phyloP scores from a whole-genome alignment of 2,113 vertebrate genomes.

The Rafetus swinhoei region DNA sequence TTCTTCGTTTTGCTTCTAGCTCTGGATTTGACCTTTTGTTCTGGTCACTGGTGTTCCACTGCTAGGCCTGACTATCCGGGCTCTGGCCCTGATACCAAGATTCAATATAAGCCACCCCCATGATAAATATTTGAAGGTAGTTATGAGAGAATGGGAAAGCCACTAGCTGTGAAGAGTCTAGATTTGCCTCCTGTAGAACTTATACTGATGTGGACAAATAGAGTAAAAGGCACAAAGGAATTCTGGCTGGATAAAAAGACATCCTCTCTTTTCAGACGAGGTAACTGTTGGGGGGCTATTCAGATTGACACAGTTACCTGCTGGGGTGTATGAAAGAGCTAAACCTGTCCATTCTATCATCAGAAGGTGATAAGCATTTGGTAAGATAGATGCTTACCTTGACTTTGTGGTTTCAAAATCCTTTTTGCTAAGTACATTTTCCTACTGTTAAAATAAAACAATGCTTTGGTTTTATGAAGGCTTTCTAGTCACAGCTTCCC shows the following conservation, averaged over 20 bases:
- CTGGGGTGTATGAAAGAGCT: slow-evolving; percentile 19
- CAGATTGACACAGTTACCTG: not conserved
- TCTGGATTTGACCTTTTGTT: not conserved
- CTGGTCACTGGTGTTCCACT: not conserved
- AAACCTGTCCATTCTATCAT: not conserved
- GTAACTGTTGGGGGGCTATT: slow-evolving; percentile 33
- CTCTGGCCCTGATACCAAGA: not conserved
- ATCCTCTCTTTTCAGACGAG: slow-evolving; percentile 17
- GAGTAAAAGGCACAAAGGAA: slow-evolving; percentile 6
- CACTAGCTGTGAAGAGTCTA: not conserved
- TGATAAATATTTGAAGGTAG: not conserved
- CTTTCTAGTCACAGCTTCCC: not conserved
- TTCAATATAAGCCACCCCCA: not conserved
- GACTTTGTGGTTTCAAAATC: slow-evolving; percentile 22
- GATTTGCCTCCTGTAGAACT: not conserved
- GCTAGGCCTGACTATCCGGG: not conserved
- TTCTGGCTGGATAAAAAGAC: slow-evolving; percentile 49
- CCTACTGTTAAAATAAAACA: slow-evolving; percentile 31
- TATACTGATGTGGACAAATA: not conserved
- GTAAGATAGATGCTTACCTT: not conserved
- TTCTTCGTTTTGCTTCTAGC: not conserved
- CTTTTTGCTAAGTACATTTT: slow-evolving; percentile 39
- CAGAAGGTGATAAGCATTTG: not conserved
- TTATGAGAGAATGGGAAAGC: not conserved
- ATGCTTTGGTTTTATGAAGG: slow-evolving; percentile 31